Evolutionary conservation across 1,140 invertebrate genomes (phyloP), one percentile per base, ranked within the genome.

Genomic region (Thaumetopoea pityocampa): DNA sequence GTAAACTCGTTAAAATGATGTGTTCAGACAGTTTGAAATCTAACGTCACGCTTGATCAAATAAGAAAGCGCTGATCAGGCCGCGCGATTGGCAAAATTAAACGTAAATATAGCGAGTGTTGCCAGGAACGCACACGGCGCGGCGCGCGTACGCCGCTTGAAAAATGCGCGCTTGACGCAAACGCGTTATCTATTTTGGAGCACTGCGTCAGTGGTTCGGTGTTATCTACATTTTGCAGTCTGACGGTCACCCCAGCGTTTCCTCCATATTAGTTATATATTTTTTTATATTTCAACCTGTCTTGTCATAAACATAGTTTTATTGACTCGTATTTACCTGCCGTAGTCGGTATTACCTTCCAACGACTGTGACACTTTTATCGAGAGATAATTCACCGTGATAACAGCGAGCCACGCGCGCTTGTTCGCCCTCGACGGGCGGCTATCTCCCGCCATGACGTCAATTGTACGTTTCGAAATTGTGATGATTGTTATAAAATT

Each of bases 141-240:
- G 59, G 71, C 64, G 63, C 64, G 69, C 69, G 69, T 80, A 73
- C 70, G 66, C 58, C 67, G 72, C 64, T 73, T 72, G 71, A 83
- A 83, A 83, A 83, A 83, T 83, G 65, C 65, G 48, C 65, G 69
- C 68, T 83, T 83, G 79, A 83, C 79, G 79, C 79, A 83, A 81
- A 81, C 72, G 67, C 74, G 79, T 83, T 83, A 79, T 83, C 79
- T 83, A 83, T 83, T 83, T 83, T 71, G 70, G 77, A 79, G 53
- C 59, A 66, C 63, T 79, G 69, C 79, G 79, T 83, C 79, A 83
- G 63, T 63, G 43, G 51, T 57, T 61, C 56, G 47, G 23, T 67
- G 62, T 71, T 80, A 78, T 78, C 73, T 78, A 57, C 59, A 52
- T 53, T 77, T 57, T 70, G 67, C 66, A 63, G 63, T 74, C 67